phyloP scores from a whole-genome alignment of 2,888 invertebrate genomes.

The Lithophane leautieri region DNA sequence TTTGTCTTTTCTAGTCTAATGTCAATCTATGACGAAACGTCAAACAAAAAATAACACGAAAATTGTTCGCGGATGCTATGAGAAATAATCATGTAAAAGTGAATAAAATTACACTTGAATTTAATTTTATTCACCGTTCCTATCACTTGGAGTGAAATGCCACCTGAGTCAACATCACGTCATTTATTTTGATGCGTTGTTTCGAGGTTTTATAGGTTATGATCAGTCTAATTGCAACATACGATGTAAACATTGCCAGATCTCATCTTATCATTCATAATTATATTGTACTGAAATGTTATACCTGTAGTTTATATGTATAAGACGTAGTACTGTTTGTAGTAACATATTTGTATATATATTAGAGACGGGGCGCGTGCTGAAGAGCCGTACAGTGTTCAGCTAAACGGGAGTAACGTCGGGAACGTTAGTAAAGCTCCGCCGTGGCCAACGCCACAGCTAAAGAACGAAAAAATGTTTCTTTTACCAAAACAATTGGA shows the following conservation, averaged over 20 bases:
- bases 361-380: conserved; percentile 69
- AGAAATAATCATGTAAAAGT: conserved; percentile 8
- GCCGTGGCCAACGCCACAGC: conserved; percentile 72
- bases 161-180: conserved; percentile 50
- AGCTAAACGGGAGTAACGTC: conserved; percentile 73
- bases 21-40: conserved; percentile 40
- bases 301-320: background rate
- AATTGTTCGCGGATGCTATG: background rate
- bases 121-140: conserved; percentile 4
- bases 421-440: conserved; percentile 72
- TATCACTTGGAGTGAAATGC: conserved; percentile 9
- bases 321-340: background rate
- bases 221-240: conserved; percentile 1
- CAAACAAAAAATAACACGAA: conserved; percentile 33
- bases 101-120: conserved; percentile 24
- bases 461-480: conserved; percentile 77
- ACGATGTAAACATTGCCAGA: conserved; percentile 42
- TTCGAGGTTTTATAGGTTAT: conserved; percentile 40
- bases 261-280: conserved; percentile 26
- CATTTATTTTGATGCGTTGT: conserved; percentile 21
- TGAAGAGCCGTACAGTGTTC: conserved; percentile 72
- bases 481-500: conserved; percentile 75
- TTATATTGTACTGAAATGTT: background rate
- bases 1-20: conserved; percentile 6
- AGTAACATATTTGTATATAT: conserved; percentile 41